Evolutionary conservation across 2,888 invertebrate species (phyloP), one percentile per base, ranked within the genome.

Genomic region (Lottia gigantea): DNA sequence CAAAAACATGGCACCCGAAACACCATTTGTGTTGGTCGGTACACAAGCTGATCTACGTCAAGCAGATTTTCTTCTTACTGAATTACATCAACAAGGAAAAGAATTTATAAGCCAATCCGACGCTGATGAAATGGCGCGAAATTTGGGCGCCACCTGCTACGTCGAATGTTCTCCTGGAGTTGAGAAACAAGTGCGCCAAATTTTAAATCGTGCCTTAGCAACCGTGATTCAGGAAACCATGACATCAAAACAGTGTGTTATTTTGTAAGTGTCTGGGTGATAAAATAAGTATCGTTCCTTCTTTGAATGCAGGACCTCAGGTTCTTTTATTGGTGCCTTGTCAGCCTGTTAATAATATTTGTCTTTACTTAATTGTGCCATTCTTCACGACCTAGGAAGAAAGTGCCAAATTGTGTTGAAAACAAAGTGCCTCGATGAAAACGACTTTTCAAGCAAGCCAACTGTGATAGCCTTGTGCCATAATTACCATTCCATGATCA

Each of bases 21-120:
- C 78, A n/a, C 84, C 84, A 0, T 78, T 82, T 64, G 81, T 84
- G 62, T 68, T 84, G 8, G 79, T 82, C 8, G 82, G 82, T 15
- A 81, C 82, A 1, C 82, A 83, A 45, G 79, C 82, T 2, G 84
- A 84, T 68, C 68, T 84, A 16, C 74, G 84, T 46, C 76, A 77
- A 46, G 80, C 79, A 31, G 75, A 75, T 62, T 70, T 71, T n/a
- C 76, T 82, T 16, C 46, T 76, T 8, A 65, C 67, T 7, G 69
- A 76, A 71, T 77, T 84, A 15, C 55, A 64, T n/a, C 66, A 70
- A 40, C 72, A 74, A 63, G 78, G 78, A n/a, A 74, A 80, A n/a
- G 71, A 73, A 46, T 77, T 81, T 6, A 72, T 83, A 8, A 72
- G 78, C 19, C 64, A 71, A 7, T 71, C 73, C 1, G 80, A 81